A percentile compares a stretch with the other conserved stretches of the same genome.
These are phyloP conservation scores for Garra rufa DNA, from an alignment of 2,113 vertebrate genomes.

Conservation along the genomic window DNA sequence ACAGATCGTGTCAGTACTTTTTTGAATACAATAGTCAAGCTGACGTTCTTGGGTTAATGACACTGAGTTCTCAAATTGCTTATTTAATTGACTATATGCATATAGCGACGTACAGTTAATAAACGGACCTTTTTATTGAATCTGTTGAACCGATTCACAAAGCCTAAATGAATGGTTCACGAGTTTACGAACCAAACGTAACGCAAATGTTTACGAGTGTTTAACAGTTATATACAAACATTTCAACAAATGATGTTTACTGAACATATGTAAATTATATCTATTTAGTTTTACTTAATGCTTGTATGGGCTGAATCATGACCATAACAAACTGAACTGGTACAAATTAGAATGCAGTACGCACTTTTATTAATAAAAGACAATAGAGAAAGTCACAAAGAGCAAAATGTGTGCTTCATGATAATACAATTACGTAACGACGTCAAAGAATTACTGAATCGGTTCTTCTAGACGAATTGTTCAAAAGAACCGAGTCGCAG, in stretches of 20 bases:
- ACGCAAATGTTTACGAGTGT: background rate
- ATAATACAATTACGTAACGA: background rate
- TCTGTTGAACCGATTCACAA: background rate
- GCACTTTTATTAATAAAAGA: background rate
- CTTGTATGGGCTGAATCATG: background rate
- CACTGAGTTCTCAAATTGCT: background rate
- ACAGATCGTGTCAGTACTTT: background rate
- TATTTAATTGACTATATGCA: background rate
- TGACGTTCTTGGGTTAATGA: background rate
- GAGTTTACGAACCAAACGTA: background rate
- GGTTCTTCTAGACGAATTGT: background rate
- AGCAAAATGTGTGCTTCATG: background rate
- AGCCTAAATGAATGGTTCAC: background rate
- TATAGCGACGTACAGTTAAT: background rate
- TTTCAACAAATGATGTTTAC: background rate
- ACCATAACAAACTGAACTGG: background rate
- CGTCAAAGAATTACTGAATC: background rate
- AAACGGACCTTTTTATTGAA: background rate
- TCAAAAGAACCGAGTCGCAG: conserved; percentile 6
- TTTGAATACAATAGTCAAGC: background rate
- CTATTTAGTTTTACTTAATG: background rate
- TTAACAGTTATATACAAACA: background rate
- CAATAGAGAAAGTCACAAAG: background rate
- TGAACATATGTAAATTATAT: no score
- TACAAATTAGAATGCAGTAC: background rate